Percentiles rank a stretch among this genome's conserved stretches.
Conservation (phyloP, 2,888 invertebrate species). For the Tetanocera ferruginea region DNA sequence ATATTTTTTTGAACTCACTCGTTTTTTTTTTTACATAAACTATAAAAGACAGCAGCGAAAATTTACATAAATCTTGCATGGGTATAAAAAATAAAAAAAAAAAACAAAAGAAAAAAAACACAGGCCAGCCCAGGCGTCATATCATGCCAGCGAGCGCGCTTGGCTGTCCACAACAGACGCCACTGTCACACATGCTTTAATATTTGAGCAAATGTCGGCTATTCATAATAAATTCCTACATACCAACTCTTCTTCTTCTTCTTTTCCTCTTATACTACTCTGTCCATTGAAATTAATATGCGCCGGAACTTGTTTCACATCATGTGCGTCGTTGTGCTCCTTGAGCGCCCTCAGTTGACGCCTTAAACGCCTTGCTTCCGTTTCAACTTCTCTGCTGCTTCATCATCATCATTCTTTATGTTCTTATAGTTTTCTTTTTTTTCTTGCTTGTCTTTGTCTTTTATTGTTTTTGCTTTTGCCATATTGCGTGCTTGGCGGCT, state of each 20-base stretch:
- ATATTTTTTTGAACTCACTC: too few relatives aligned
- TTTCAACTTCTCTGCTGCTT: not conserved
- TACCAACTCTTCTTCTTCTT: not conserved
- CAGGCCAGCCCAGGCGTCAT: not conserved
- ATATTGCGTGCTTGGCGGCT: not conserved
- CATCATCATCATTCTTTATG: not conserved
- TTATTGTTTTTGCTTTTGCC: not conserved
- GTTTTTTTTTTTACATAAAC: too few relatives aligned
- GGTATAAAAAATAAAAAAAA: not conserved
- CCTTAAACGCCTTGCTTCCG: not conserved
- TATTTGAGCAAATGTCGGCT: too few relatives aligned
- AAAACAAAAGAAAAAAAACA: not conserved
- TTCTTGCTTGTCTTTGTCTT: not conserved
- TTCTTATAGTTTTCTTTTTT: not conserved
- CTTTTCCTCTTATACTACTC: too few relatives aligned
- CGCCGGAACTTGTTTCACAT: conserved; percentile 12
- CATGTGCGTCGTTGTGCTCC: not conserved
- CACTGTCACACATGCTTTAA: too few relatives aligned
- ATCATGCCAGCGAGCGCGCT: too few relatives aligned
- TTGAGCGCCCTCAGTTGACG: not conserved
- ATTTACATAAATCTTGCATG: not conserved
- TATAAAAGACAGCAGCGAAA: not conserved
- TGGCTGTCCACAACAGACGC: too few relatives aligned
- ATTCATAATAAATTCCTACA: not conserved
- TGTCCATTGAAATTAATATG: conserved; percentile 2